These are phyloP conservation scores for Peromyscus nudipes DNA, from an alignment of 2,797 vertebrate species.

Conservation along the genomic window DNA sequence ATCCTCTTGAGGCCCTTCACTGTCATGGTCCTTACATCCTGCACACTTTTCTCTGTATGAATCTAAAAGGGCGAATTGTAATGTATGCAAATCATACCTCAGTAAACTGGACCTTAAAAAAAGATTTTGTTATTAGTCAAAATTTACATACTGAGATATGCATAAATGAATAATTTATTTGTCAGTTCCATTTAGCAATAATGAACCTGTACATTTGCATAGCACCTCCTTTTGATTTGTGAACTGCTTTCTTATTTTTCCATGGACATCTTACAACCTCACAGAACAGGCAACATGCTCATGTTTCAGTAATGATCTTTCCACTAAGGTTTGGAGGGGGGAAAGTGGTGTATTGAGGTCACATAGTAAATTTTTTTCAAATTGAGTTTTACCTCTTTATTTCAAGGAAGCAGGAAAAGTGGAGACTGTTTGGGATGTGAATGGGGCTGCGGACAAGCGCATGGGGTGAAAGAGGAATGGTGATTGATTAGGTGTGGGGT, in stretches of 20 bases:
- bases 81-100: conserved; percentile 43
- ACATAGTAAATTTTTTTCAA: background rate
- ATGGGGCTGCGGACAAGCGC: background rate
- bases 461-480: background rate
- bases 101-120: conserved; percentile 56
- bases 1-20: background rate
- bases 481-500: background rate
- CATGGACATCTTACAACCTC: background rate
- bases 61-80: conserved; percentile 61
- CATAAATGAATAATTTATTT: conserved; percentile 60
- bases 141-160: conserved; percentile 58
- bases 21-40: background rate
- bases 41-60: background rate
- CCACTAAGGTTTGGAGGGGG: background rate
- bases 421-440: background rate
- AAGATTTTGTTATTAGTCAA: conserved; percentile 53
- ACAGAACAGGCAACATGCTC: background rate
- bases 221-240: conserved; percentile 50
- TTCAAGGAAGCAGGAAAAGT: background rate
- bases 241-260: background rate
- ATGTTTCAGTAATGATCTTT: conserved; percentile 23
- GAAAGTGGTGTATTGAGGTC: conserved; percentile 28
- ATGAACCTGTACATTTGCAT: conserved; percentile 31
- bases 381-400: conserved; percentile 1
- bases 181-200: conserved; percentile 53